Evolutionary conservation across 2,888 invertebrate species (phyloP).

Genomic region (Plagodis pulveraria): DNA sequence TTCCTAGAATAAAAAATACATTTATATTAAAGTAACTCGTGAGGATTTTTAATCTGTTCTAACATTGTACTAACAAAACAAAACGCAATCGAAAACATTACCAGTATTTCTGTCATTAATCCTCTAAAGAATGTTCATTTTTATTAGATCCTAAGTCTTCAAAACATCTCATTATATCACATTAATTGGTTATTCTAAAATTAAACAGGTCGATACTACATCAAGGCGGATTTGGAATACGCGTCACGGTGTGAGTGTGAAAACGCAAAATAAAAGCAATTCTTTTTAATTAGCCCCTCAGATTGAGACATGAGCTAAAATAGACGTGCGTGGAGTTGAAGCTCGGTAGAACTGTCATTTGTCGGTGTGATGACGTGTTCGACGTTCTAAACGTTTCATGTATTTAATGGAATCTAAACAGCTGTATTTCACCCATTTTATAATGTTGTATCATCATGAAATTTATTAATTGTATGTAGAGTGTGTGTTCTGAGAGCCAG

Average conservation of each 20-base stretch:
- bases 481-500: too few species aligned
- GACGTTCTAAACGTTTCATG: too few species aligned
- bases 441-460: too few species aligned
- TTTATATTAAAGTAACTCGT: too few species aligned
- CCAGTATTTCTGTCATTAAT: not conserved
- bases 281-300: constrained; percentile 82
- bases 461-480: too few species aligned
- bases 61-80: not conserved
- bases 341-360: constrained; percentile 11
- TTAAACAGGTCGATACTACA: constrained; percentile 56
- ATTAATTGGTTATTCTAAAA: constrained; percentile 60
- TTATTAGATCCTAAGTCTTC: constrained; percentile 33
- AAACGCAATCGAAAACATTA: not conserved
- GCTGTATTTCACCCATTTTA: too few species aligned
- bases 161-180: constrained; percentile 48
- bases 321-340: constrained; percentile 54
- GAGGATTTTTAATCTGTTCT: too few species aligned
- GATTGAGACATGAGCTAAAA: constrained; percentile 70
- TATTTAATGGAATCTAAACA: too few species aligned
- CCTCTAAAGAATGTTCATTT: constrained; percentile 20
- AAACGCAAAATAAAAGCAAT: constrained; percentile 83
- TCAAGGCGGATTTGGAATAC: constrained; percentile 69
- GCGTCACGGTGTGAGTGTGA: constrained; percentile 74
- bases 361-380: not conserved
- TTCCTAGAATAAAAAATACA: too few species aligned